These are phyloP conservation scores for Nemopilema nomurai DNA, from an alignment of 30 jellyfish, hydroid and myxozoan species.

Conservation along the genomic window DNA sequence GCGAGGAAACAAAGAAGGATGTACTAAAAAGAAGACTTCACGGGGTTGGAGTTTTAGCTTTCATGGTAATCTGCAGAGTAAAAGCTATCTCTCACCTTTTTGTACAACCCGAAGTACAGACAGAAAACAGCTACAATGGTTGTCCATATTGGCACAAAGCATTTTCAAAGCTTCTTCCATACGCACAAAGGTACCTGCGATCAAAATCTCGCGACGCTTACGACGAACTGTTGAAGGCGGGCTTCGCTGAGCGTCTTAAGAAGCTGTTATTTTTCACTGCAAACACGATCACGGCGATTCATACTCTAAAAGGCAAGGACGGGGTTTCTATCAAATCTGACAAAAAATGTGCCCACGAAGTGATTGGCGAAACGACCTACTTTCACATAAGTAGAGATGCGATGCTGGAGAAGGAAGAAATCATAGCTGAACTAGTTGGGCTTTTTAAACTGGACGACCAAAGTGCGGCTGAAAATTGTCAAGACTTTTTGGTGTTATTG, in stretches of 20 bases:
- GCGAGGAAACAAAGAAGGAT: neutral
- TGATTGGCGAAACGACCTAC: conserved; percentile 18
- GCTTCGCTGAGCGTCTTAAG: conserved; percentile 23
- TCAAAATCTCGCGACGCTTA: conserved; percentile 11
- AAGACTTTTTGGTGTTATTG: conserved; percentile 7
- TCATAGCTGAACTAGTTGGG: conserved; percentile 32
- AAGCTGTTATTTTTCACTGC: conserved; percentile 42
- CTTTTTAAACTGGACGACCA: conserved; percentile 11
- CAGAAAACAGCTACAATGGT: conserved; percentile 55
- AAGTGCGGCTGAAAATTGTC: neutral
- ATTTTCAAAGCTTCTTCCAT: conserved; percentile 38
- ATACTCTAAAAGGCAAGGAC: conserved; percentile 38
- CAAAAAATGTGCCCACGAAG: conserved; percentile 27
- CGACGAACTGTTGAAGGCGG: conserved; percentile 18
- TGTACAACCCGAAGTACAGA: conserved; percentile 44
- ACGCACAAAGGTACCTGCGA: conserved; percentile 55
- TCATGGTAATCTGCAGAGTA: conserved; percentile 46
- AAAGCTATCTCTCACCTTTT: conserved; percentile 25
- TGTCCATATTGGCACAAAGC: conserved; percentile 64
- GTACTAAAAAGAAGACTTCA: neutral
- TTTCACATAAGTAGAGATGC: conserved; percentile 15
- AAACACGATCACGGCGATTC: conserved; percentile 40
- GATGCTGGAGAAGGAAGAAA: conserved; percentile 37
- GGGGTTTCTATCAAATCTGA: conserved; percentile 31
- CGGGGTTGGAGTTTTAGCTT: conserved; percentile 43